Evolutionary conservation across 2,797 vertebrate species (phyloP).

Genomic region (Florisuga fusca): DNA sequence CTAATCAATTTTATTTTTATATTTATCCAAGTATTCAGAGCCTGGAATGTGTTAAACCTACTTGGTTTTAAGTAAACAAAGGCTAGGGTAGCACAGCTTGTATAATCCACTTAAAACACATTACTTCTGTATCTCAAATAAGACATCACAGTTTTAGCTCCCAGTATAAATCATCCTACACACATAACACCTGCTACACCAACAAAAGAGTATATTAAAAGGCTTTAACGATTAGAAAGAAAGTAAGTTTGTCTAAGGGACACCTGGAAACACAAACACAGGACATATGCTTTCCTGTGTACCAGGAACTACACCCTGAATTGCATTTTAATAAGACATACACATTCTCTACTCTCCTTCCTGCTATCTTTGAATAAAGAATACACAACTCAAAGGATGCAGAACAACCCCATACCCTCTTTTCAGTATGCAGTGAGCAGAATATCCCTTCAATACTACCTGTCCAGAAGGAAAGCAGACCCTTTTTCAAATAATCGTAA

Average conservation of each 20-base stretch:
- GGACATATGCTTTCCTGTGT: background rate
- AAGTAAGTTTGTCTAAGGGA: constrained; percentile 16
- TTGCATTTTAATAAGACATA: background rate
- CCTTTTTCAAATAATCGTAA: background rate
- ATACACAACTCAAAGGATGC: background rate
- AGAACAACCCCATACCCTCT: background rate
- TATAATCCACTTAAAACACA: constrained; percentile 10
- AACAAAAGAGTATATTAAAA: constrained; percentile 28
- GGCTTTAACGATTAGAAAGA: constrained; percentile 4
- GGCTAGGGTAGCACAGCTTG: background rate
- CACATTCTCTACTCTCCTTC: background rate
- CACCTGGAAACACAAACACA: background rate
- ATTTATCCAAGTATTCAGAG: background rate
- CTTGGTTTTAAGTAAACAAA: constrained; percentile 14
- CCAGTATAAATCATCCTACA: constrained; percentile 15
- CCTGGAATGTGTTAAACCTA: background rate
- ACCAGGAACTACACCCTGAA: background rate
- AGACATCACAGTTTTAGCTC: constrained; percentile 11
- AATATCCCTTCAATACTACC: background rate
- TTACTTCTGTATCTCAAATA: constrained; percentile 22
- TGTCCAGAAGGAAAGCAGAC: background rate
- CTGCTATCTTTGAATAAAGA: background rate
- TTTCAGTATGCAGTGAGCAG: background rate
- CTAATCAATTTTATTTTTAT: background rate
- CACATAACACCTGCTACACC: background rate